Conservation (phyloP, 2,888 invertebrate species). For the Aelia acuminata region DNA sequence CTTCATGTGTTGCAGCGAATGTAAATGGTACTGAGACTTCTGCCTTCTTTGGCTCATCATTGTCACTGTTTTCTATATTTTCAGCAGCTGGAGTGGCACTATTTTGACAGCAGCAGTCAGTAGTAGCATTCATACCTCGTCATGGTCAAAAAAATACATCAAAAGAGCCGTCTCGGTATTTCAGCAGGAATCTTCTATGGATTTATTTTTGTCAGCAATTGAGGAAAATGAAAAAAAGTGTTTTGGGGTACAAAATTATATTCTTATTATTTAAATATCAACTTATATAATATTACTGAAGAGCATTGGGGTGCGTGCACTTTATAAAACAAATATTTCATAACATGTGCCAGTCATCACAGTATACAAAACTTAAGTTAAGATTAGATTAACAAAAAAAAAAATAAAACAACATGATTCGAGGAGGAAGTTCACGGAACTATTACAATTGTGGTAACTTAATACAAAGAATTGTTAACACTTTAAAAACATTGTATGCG, state of each 20-base stretch:
- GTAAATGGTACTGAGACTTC: slow-evolving; percentile 45
- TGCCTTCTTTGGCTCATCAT: slow-evolving; percentile 24
- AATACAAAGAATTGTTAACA: neutral
- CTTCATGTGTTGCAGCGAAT: slow-evolving; percentile 47
- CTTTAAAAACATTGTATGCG: slow-evolving; percentile 1
- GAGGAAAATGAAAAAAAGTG: neutral
- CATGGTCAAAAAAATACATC: slow-evolving; percentile 52
- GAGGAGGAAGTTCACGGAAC: neutral
- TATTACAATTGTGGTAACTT: neutral
- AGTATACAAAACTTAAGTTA: slow-evolving; percentile 33
- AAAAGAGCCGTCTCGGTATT: slow-evolving; percentile 50
- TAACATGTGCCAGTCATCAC: slow-evolving; percentile 50
- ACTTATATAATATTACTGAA: neutral
- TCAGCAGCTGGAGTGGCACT: neutral
- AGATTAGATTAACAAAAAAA: neutral
- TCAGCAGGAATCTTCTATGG: slow-evolving; percentile 59
- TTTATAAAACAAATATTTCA: slow-evolving; percentile 13
- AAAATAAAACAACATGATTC: neutral
- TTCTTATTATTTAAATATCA: neutral
- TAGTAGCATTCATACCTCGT: slow-evolving; percentile 43
- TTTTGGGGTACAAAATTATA: neutral
- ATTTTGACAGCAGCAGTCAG: slow-evolving; percentile 29
- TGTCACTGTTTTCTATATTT: slow-evolving; percentile 36
- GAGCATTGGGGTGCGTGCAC: neutral
- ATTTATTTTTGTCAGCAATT: slow-evolving; percentile 52